Percentiles rank a stretch among this genome's conserved stretches.
These are phyloP conservation scores for Fregata magnificens DNA, from an alignment of 2,113 vertebrate species.

Conservation along the genomic window DNA sequence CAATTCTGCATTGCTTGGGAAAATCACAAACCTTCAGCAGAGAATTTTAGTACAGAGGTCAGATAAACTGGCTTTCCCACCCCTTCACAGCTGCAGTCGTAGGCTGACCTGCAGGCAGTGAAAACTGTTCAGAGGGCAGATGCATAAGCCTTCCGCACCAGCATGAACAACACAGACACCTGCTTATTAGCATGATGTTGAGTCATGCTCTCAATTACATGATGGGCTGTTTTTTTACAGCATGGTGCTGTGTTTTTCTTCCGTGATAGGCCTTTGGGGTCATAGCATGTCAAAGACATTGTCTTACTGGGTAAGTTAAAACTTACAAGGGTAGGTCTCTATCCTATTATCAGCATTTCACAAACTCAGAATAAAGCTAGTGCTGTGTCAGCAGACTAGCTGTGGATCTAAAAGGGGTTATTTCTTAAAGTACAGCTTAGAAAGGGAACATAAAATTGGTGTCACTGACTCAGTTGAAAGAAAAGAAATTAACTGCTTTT, in stretches of 20 bases:
- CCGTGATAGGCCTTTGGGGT: neutral
- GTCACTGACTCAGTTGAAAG: neutral
- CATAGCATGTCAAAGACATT: neutral
- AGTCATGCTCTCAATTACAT: neutral
- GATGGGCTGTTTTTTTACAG: constrained; percentile 20
- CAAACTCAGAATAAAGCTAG: constrained; percentile 20
- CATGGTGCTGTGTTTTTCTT: constrained; percentile 13
- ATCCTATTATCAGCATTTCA: neutral
- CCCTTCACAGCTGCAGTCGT: neutral
- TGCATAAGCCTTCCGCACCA: neutral
- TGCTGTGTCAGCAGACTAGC: constrained; percentile 16
- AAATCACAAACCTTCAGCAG: neutral
- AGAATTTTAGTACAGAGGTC: neutral
- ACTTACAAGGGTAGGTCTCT: neutral
- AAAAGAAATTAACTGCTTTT: neutral
- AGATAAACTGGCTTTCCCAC: neutral
- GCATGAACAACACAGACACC: neutral
- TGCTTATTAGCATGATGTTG: neutral
- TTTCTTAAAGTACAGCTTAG: constrained; percentile 42
- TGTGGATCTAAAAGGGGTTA: neutral
- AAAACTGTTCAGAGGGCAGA: neutral
- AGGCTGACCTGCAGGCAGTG: neutral
- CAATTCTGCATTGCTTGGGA: neutral
- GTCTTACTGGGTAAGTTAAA: neutral
- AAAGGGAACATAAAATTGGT: constrained; percentile 25